These are phyloP conservation scores for Arge pagana DNA, from an alignment of 2,888 invertebrate genomes.

Conservation along the genomic window DNA sequence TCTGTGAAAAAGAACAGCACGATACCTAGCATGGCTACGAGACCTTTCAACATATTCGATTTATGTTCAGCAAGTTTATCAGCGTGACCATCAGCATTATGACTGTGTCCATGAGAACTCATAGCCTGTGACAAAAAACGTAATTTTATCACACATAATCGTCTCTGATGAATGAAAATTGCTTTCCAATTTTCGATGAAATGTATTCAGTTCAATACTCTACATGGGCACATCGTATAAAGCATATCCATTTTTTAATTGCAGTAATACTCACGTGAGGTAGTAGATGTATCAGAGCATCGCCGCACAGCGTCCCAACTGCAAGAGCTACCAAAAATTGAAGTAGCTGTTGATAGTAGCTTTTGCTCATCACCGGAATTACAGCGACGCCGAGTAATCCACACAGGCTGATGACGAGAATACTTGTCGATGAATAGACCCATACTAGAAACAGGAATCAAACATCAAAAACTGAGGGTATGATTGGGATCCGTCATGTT, in stretches of 20 bases:
- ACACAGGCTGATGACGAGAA: constrained; percentile 83
- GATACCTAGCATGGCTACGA: constrained; percentile 81
- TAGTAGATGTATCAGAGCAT: constrained; percentile 88
- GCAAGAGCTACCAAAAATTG: constrained; percentile 93
- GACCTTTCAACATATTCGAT: constrained; percentile 82
- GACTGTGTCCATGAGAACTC: constrained; percentile 49
- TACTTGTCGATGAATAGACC: constrained; percentile 81
- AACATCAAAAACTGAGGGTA: constrained; percentile 1
- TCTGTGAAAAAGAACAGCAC: constrained; percentile 91
- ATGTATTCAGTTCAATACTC: not conserved
- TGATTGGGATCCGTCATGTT: not conserved
- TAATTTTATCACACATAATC: too few species aligned
- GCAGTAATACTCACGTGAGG: constrained; percentile 72
- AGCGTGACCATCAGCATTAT: constrained; percentile 39
- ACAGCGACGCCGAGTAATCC: constrained; percentile 87
- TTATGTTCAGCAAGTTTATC: constrained; percentile 59
- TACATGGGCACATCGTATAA: not conserved
- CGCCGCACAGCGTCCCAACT: constrained; percentile 88
- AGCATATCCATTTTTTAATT: not conserved
- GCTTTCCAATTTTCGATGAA: not conserved
- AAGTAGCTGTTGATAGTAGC: constrained; percentile 84
- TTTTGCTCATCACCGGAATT: constrained; percentile 88
- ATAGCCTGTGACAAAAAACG: constrained; percentile 53
- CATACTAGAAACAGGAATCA: constrained; percentile 65
- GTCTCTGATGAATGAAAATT: too few species aligned